A percentile compares a stretch with the other conserved stretches of the same genome.
Conservation (phyloP, 2,797 vertebrate genomes). For the Pipistrellus kuhlii region DNA sequence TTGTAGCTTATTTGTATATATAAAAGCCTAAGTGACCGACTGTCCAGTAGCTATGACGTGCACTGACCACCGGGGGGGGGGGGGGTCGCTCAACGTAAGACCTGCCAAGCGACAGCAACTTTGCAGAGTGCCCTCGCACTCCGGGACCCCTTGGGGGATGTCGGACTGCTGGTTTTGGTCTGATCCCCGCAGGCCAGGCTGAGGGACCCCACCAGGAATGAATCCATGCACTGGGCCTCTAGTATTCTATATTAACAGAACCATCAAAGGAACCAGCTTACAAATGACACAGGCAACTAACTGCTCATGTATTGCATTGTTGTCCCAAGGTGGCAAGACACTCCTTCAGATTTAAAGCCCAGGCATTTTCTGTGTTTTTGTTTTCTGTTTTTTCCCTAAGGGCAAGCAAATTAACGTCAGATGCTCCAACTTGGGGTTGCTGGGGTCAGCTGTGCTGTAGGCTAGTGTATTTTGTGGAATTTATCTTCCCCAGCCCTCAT, state of each 20-base stretch:
- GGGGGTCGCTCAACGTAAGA: no score
- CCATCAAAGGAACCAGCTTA: not conserved
- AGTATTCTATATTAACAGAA: not conserved
- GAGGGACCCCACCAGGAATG: no score
- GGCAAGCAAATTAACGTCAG: not conserved
- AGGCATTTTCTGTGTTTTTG: not conserved
- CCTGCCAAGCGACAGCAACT: no score
- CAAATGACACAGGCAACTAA: not conserved
- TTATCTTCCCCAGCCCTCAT: not conserved
- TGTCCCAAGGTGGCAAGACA: not conserved
- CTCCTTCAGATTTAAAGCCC: not conserved
- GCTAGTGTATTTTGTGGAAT: not conserved
- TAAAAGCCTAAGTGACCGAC: no score
- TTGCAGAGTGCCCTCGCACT: no score
- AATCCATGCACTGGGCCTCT: no score
- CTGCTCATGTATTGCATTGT: not conserved
- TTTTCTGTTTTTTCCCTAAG: constrained; percentile 15
- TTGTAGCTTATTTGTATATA: not conserved
- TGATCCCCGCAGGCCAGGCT: no score
- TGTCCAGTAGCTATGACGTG: no score
- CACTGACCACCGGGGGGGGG: no score
- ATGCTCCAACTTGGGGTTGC: not conserved
- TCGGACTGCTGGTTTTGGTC: no score
- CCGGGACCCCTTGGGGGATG: no score
- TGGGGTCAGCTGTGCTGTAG: not conserved